Evolutionary conservation across 2,797 vertebrate genomes (phyloP).

Genomic region (Chloroceryle inda): DNA sequence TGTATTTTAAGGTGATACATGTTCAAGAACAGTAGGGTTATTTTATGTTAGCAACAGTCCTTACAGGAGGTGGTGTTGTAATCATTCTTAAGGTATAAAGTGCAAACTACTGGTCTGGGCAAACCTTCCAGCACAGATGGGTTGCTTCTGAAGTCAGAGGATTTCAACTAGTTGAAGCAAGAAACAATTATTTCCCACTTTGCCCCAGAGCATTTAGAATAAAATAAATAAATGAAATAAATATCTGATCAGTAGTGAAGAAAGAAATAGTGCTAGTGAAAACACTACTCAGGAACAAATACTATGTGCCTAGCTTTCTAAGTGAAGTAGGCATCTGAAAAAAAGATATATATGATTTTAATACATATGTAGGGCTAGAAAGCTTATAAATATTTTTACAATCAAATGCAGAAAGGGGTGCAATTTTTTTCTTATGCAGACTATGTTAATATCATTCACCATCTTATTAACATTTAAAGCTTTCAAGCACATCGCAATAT

Average conservation of each 20-base stretch:
- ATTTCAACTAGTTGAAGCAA: not conserved
- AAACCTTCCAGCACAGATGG: not conserved
- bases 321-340: not conserved
- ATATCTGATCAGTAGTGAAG: not conserved
- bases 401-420: not conserved
- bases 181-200: conserved; percentile 8
- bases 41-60: not conserved
- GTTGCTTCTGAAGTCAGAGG: not conserved
- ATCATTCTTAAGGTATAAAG: not conserved
- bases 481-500: not conserved
- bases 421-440: not conserved
- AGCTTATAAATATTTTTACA: not conserved
- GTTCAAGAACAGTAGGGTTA: not conserved
- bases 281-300: not conserved
- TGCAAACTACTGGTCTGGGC: not conserved
- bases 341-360: not conserved
- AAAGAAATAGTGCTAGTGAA: not conserved
- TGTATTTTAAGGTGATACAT: not conserved
- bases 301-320: not conserved
- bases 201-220: not conserved
- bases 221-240: conserved; percentile 24
- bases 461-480: not conserved
- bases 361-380: not conserved
- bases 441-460: not conserved
- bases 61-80: not conserved